Conservation (phyloP, 2,888 invertebrate genomes). For the Melangyna quadrimaculata region DNA sequence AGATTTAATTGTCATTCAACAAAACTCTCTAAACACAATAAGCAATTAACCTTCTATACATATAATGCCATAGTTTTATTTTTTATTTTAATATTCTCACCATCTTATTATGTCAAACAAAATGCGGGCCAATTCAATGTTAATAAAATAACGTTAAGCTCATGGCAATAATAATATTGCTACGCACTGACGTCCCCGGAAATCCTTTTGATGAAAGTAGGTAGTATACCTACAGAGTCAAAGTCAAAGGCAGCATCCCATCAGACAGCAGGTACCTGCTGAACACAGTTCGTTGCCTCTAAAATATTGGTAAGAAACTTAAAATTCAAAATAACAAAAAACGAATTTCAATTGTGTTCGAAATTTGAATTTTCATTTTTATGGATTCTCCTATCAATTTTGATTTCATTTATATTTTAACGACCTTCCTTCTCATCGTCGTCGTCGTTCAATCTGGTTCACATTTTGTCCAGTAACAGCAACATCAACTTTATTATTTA, state of each 20-base stretch:
- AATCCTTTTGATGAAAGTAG: slow-evolving; percentile 40
- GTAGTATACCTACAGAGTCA: neutral
- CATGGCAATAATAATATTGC: slow-evolving; percentile 19
- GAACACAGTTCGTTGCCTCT: neutral
- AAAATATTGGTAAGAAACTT: slow-evolving; percentile 9
- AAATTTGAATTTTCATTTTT: slow-evolving; percentile 34
- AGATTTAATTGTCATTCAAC: neutral
- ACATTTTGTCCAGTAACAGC: neutral
- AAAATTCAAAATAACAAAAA: slow-evolving; percentile 23
- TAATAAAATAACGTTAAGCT: neutral
- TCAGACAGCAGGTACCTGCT: neutral
- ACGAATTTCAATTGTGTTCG: slow-evolving; percentile 32
- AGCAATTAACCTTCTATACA: neutral
- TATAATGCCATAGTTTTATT: neutral
- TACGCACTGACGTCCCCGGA: slow-evolving; percentile 34
- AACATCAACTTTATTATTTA: slow-evolving; percentile 41
- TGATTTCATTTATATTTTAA: slow-evolving; percentile 22
- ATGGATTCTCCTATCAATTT: slow-evolving; percentile 29
- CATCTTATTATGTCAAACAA: slow-evolving; percentile 13
- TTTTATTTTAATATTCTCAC: neutral
- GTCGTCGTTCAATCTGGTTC: slow-evolving; percentile 6
- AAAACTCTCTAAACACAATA: neutral
- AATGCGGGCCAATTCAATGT: slow-evolving; percentile 6
- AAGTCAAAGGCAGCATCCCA: slow-evolving; percentile 2
- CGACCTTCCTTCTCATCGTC: neutral